Base-by-base conservation (phyloP, 2,888 invertebrate species). In the Incurvaria masculella region DNA sequence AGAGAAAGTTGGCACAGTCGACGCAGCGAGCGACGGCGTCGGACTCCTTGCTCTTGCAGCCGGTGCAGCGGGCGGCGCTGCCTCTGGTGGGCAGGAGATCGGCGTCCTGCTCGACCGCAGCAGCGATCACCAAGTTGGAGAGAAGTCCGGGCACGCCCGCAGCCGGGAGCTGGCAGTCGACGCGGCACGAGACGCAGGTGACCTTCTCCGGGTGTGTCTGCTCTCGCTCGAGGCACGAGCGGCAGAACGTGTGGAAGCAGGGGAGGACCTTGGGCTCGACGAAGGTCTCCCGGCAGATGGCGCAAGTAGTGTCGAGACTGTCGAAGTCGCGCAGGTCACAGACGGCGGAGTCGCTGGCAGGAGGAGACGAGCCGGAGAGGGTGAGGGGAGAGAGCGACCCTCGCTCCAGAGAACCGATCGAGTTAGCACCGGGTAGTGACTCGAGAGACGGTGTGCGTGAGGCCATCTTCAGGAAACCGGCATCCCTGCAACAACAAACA, bases 11-110 rank as follows among this genome's bases (percentile, higher is more conserved):
- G 63, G 92, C 91, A 75, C 98, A 99, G 72, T 97, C 97, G 63
- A 94, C 90, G 74, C 97, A 97, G 67, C 94, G 91, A 52, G 96
- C 96, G 49, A 96, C 93, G 44, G 97, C 97, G 85, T 90, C 91
- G 18, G 92, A 88, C 69, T 95, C 93, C 68, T 91, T 92, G 57
- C 92, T 92, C 75, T 97, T 97, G 82, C 98, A 98, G 64, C 95
- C 96, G 59, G 96, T 97, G 80, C 97, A 97, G 59, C 88, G 87
- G 26, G 83, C 81, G 52, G 84, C 81, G 45, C 80, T 72, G 57
- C 69, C 72, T 52, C 76, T 75, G 38, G 72, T 68, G 39, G 78
- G 73, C 51, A 73, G 68, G 54, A 75, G 79, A 61, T 72, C 81
- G 48, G 69, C 78, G 72, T 71, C 82, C 63, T 73, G 81, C 64